These are phyloP conservation scores for Xenotilapia caudafasciata DNA, from an alignment of 2,113 vertebrate species.

Conservation along the genomic window DNA sequence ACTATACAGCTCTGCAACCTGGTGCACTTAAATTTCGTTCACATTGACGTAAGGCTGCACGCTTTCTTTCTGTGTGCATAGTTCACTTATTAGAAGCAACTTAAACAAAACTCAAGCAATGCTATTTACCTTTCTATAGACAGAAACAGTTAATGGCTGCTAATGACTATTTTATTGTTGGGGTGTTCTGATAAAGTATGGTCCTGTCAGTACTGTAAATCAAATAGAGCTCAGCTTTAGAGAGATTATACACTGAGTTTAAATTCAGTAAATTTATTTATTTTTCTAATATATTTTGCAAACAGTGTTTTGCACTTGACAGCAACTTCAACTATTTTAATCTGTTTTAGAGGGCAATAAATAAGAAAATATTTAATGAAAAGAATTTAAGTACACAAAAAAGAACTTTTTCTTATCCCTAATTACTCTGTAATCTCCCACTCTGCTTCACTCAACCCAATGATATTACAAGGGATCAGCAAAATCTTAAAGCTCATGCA, in stretches of 20 bases:
- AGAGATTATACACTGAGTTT: not conserved
- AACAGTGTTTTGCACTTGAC: not conserved
- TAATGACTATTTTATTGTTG: not conserved
- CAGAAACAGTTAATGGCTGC: not conserved
- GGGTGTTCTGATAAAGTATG: not conserved
- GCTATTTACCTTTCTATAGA: not conserved
- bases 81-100: not conserved
- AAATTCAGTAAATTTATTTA: not conserved
- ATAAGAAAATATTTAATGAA: not conserved
- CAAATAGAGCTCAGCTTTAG: not conserved
- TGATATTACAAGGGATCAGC: not conserved
- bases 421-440: not conserved
- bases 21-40: conserved; percentile 25
- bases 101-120: not conserved
- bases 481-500: not conserved
- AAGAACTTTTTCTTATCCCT: not conserved
- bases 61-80: not conserved
- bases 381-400: not conserved
- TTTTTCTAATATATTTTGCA: not conserved
- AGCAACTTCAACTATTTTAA: not conserved
- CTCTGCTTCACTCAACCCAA: not conserved
- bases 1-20: not conserved
- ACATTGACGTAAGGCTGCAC: not conserved
- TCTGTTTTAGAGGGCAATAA: not conserved
- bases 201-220: not conserved